phyloP scores from a whole-genome alignment of 2,797 vertebrate genomes.

The Denticeps clupeoides region DNA sequence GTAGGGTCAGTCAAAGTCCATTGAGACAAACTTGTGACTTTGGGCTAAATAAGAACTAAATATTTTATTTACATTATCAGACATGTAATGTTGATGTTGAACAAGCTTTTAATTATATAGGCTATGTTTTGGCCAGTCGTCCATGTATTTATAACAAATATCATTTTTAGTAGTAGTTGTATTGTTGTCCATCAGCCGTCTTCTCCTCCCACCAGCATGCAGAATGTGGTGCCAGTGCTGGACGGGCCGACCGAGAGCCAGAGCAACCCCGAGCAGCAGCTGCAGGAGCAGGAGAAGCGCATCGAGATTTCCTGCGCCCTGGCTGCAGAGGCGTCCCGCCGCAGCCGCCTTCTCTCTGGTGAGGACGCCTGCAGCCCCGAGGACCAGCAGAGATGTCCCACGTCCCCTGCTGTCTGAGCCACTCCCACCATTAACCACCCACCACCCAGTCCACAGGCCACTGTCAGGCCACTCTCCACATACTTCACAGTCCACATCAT shows the following conservation, averaged over 20 bases:
- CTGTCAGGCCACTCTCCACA: no score
- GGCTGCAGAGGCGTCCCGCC: slow-evolving; percentile 88
- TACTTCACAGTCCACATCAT: no score
- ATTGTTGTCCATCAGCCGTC: not conserved
- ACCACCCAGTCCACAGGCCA: no score
- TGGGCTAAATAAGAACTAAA: no score
- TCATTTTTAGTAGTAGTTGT: not conserved
- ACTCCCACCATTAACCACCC: no score
- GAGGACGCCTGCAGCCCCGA: slow-evolving; percentile 48
- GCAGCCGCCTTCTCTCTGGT: slow-evolving; percentile 90
- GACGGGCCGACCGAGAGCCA: slow-evolving; percentile 73
- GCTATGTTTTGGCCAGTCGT: no score
- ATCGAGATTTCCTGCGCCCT: slow-evolving; percentile 91
- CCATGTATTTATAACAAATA: no score
- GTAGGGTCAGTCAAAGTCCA: no score
- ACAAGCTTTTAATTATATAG: no score
- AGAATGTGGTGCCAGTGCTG: slow-evolving; percentile 78
- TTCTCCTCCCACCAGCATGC: slow-evolving; percentile 58
- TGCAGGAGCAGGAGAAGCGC: slow-evolving; percentile 91
- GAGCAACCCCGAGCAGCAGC: slow-evolving; percentile 70
- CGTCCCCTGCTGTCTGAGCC: slow-evolving; percentile 16
- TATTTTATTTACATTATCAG: no score
- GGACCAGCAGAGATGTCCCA: slow-evolving; percentile 28
- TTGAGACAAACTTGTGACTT: no score
- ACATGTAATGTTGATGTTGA: no score